These are phyloP conservation scores for Muscidifurax raptorellus DNA, from an alignment of 1,140 invertebrate species.

Conservation along the genomic window DNA sequence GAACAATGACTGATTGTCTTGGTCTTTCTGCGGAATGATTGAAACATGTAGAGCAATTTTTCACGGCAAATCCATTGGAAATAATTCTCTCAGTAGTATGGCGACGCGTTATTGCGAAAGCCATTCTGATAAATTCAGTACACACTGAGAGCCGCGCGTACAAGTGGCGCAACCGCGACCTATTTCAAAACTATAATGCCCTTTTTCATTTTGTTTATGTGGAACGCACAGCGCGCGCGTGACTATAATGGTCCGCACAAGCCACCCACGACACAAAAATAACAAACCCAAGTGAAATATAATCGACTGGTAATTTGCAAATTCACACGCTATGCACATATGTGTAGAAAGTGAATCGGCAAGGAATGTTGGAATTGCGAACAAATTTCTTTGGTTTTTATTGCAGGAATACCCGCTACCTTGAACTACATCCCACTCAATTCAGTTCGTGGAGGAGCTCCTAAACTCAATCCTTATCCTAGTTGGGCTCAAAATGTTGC, in stretches of 20 bases:
- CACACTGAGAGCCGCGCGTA: background rate
- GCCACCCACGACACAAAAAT: background rate
- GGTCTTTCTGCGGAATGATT: too few species aligned
- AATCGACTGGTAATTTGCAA: background rate
- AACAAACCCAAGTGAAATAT: background rate
- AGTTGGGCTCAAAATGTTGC: conserved; percentile 84
- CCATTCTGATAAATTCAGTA: background rate
- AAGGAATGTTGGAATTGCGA: too few species aligned
- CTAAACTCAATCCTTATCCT: conserved; percentile 85
- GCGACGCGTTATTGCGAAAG: background rate
- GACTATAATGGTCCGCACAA: background rate
- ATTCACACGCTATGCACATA: background rate
- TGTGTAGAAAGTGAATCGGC: too few species aligned
- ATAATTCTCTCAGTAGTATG: background rate
- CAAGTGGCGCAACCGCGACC: background rate
- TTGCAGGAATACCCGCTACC: conserved; percentile 83
- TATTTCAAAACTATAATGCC: background rate
- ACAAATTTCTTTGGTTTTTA: background rate
- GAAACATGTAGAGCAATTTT: background rate
- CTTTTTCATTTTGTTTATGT: background rate
- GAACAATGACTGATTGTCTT: background rate
- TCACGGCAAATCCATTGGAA: background rate
- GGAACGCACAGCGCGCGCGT: background rate
- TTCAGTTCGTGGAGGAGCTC: conserved; percentile 79
- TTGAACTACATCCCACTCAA: conserved; percentile 86